phyloP scores from a whole-genome alignment of 35 echinoderm and acorn worm genomes.

The Stichopus chloronotus region DNA sequence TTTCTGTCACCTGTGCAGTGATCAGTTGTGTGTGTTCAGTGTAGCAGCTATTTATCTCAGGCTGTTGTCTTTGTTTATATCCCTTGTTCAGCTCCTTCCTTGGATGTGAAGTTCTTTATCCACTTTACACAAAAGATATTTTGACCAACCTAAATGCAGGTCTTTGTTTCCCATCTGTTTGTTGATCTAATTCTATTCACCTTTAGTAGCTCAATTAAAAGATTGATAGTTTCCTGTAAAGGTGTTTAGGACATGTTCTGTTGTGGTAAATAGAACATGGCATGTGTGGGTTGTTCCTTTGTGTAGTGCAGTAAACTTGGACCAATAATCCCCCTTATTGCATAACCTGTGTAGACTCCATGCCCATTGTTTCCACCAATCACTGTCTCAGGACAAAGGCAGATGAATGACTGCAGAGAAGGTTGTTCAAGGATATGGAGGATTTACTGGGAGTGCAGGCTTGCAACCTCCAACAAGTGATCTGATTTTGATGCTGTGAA shows the following conservation, averaged over 20 bases:
- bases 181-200: not conserved
- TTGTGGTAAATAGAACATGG: not conserved
- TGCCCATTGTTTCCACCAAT: not conserved
- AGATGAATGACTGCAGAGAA: not conserved
- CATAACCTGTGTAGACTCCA: constrained; percentile 5
- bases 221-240: not conserved
- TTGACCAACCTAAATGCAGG: not conserved
- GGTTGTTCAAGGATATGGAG: too few relatives aligned
- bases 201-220: not conserved
- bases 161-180: not conserved
- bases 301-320: constrained; percentile 19
- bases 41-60: too few relatives aligned
- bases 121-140: not conserved
- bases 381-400: not conserved
- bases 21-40: too few relatives aligned
- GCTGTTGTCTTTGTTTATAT: too few relatives aligned
- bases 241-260: not conserved
- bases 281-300: not conserved
- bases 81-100: too few relatives aligned
- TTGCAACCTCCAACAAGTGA: too few relatives aligned
- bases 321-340: constrained; percentile 29
- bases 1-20: too few relatives aligned
- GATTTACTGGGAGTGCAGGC: too few relatives aligned
- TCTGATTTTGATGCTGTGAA: too few relatives aligned
- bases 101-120: too few relatives aligned